phyloP scores from a whole-genome alignment of 2,888 invertebrate species.

The Halictus ligatus region DNA sequence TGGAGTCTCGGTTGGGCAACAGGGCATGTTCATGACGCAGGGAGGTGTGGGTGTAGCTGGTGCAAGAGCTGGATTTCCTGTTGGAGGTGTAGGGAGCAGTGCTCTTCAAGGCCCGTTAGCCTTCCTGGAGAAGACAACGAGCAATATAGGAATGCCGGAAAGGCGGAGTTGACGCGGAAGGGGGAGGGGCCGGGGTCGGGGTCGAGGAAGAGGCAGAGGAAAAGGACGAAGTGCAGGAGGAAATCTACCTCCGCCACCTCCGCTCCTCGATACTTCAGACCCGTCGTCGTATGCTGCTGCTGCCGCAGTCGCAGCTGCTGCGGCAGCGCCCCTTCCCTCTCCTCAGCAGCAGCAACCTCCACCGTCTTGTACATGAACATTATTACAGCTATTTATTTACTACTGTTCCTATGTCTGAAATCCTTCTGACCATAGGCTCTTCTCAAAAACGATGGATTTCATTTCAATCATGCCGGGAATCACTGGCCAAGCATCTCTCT shows the following conservation, averaged over 20 bases:
- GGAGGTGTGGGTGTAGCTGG: conserved; percentile 71
- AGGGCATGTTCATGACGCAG: conserved; percentile 81
- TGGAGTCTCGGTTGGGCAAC: conserved; percentile 78
- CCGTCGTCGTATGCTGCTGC: conserved; percentile 81
- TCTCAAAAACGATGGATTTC: neutral
- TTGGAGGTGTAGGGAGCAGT: conserved; percentile 83
- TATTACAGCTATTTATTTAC: conserved; percentile 33
- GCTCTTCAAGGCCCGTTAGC: conserved; percentile 93
- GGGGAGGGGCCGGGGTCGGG: conserved; percentile 92
- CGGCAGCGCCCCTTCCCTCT: conserved; percentile 82
- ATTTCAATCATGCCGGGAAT: neutral
- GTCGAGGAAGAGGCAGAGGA: conserved; percentile 91
- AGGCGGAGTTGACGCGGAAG: conserved; percentile 94
- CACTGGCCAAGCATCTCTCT: neutral
- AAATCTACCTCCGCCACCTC: conserved; percentile 76
- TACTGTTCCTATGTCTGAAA: conserved; percentile 22
- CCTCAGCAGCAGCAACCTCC: conserved; percentile 82
- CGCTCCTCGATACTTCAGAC: conserved; percentile 82
- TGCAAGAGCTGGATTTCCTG: conserved; percentile 89
- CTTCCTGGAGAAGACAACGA: conserved; percentile 95
- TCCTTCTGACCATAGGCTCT: neutral
- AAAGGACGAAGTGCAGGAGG: conserved; percentile 90
- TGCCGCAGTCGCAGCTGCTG: conserved; percentile 77
- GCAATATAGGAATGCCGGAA: conserved; percentile 95
- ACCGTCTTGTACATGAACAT: conserved; percentile 79